Conservation (phyloP, 1,140 invertebrate species). For the Batillaria attramentaria region DNA sequence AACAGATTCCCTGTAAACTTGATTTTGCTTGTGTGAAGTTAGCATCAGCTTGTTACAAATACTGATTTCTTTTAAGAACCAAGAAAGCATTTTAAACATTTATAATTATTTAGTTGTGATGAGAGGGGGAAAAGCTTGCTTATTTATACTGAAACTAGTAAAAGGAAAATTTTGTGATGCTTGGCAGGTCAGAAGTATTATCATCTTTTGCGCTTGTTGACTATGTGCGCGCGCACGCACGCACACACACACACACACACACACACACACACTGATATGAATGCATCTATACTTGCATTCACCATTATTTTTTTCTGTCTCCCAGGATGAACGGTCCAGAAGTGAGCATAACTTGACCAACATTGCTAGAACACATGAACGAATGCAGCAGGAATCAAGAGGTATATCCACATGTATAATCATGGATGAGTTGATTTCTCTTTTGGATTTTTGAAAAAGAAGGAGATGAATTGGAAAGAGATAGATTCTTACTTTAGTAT, state of each 20-base stretch:
- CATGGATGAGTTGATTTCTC: neutral
- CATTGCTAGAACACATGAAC: conserved; percentile 85
- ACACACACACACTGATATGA: neutral
- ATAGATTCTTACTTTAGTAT: too few relatives aligned
- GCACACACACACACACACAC: too few relatives aligned
- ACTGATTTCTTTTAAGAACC: neutral
- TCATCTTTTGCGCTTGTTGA: too few relatives aligned
- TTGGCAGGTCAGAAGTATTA: too few relatives aligned
- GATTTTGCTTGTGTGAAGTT: neutral
- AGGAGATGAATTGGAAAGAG: too few relatives aligned
- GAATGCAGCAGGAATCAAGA: conserved; percentile 80
- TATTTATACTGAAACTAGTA: too few relatives aligned
- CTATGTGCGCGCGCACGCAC: too few relatives aligned
- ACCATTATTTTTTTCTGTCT: neutral
- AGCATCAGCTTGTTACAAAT: conserved; percentile 15
- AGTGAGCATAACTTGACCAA: conserved; percentile 86
- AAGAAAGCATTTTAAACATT: neutral
- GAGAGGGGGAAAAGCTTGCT: neutral
- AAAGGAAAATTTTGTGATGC: too few relatives aligned
- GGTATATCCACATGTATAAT: conserved; percentile 48
- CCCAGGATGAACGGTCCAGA: conserved; percentile 57
- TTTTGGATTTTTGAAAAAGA: too few relatives aligned
- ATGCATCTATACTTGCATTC: neutral
- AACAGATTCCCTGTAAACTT: neutral
- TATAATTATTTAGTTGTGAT: neutral